phyloP scores from a whole-genome alignment of 1,140 invertebrate genomes.

The Trissolcus basalis region DNA sequence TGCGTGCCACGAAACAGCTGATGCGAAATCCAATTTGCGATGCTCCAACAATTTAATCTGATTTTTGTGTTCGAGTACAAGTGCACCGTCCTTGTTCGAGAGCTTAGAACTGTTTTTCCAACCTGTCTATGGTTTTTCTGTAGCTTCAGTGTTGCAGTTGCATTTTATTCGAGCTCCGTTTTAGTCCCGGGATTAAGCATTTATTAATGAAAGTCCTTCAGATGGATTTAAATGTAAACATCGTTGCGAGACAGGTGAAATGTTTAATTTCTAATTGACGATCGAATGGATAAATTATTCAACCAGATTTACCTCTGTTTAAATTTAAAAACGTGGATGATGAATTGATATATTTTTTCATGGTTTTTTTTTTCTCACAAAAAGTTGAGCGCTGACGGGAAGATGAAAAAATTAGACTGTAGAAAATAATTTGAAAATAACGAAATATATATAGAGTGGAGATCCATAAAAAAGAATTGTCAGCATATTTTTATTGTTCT shows the following conservation, averaged over 20 bases:
- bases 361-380: no score
- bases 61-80: constrained; percentile 6
- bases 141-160: background rate
- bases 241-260: background rate
- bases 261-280: background rate
- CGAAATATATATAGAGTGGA: no score
- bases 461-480: no score
- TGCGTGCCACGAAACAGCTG: constrained; percentile 1
- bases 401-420: no score
- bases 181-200: constrained; percentile 7
- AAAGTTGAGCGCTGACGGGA: no score
- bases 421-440: no score
- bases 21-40: constrained; percentile 10
- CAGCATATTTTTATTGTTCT: no score
- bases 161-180: constrained; percentile 9
- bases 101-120: background rate
- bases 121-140: background rate
- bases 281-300: background rate
- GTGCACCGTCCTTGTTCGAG: background rate
- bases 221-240: constrained; percentile 6
- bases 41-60: constrained; percentile 8
- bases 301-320: no score
- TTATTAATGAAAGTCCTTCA: constrained; percentile 14
- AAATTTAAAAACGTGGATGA: background rate
- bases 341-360: background rate